These are phyloP conservation scores for Uloborus plumipes DNA, from an alignment of 2,888 invertebrate species.

Conservation along the genomic window DNA sequence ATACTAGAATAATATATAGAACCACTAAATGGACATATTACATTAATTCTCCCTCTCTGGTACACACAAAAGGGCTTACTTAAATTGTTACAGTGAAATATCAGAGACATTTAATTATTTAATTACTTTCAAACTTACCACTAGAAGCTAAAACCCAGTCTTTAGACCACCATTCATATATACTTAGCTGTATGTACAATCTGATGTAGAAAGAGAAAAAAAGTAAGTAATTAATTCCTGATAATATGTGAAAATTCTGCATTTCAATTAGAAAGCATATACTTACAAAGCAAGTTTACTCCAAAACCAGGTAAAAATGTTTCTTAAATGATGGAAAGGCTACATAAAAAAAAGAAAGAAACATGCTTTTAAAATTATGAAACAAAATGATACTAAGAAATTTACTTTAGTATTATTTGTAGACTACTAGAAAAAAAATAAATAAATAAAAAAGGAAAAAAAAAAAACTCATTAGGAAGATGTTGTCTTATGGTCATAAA, in stretches of 20 bases:
- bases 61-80: neutral
- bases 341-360: constrained; percentile 43
- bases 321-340: constrained; percentile 67
- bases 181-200: constrained; percentile 61
- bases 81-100: neutral
- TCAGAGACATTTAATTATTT: neutral
- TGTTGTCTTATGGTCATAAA: too few species aligned
- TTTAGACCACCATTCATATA: constrained; percentile 61
- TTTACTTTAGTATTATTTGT: too few species aligned
- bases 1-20: too few species aligned
- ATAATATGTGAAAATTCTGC: neutral
- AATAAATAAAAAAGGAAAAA: too few species aligned
- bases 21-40: neutral
- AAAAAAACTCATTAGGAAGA: too few species aligned
- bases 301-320: constrained; percentile 66
- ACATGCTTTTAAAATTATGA: constrained; percentile 3
- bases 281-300: constrained; percentile 66
- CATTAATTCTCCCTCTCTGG: too few species aligned
- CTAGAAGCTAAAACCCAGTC: constrained; percentile 56
- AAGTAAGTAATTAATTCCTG: neutral
- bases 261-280: neutral
- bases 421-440: too few species aligned
- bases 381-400: too few species aligned
- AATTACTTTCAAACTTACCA: constrained; percentile 23
- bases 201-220: constrained; percentile 31